phyloP scores from a whole-genome alignment of 2,797 vertebrate genomes.

The Varecia variegata region DNA sequence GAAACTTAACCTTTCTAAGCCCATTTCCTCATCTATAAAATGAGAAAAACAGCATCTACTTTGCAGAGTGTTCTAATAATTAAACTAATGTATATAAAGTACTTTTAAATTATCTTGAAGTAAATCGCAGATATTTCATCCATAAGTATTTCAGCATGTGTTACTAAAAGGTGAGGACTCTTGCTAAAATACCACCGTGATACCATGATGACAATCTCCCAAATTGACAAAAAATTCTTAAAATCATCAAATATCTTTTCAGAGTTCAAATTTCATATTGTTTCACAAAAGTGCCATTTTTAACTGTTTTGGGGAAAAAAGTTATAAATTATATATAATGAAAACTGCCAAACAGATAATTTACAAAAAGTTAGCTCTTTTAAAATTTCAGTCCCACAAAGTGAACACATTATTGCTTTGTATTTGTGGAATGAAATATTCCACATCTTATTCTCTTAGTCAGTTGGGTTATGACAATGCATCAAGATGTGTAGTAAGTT shows the following conservation, averaged over 20 bases:
- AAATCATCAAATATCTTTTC: not conserved
- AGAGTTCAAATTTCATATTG: not conserved
- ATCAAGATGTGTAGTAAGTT: conserved; percentile 61
- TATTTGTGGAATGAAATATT: conserved; percentile 31
- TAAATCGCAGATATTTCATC: not conserved
- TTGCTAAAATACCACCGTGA: not conserved
- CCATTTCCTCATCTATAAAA: not conserved
- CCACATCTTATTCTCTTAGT: conserved; percentile 32
- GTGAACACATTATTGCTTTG: not conserved
- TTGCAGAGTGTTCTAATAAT: not conserved
- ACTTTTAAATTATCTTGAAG: conserved; percentile 17
- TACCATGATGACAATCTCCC: not conserved
- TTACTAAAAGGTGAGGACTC: not conserved
- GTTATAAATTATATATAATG: not conserved
- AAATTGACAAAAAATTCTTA: not conserved
- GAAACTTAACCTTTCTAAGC: not conserved
- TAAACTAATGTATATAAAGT: not conserved
- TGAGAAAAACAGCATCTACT: not conserved
- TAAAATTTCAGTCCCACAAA: not conserved
- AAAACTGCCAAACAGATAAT: not conserved
- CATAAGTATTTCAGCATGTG: conserved; percentile 11
- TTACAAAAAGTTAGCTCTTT: not conserved
- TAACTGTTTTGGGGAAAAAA: not conserved
- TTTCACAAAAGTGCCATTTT: not conserved
- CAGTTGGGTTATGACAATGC: conserved; percentile 56